Evolutionary conservation across 2,888 invertebrate species (phyloP), one percentile per base, ranked within the genome.

Genomic region (Eupithecia tripunctaria): DNA sequence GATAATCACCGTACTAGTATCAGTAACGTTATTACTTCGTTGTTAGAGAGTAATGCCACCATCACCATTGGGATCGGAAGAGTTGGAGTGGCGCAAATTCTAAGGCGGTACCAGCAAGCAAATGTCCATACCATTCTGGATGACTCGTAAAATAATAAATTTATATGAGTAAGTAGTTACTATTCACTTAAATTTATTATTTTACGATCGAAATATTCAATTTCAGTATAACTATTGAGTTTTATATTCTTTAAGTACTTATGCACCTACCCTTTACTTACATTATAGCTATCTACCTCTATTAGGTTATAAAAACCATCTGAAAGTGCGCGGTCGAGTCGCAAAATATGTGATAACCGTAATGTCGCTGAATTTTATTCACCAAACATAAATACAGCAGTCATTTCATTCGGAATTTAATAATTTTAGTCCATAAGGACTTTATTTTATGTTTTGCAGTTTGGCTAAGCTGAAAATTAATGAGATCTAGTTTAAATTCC

Each of bases 331-430:
- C 29, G 8, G 60, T 18, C 7, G 60, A 60, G 15, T 60, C 29
- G 18, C 29, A 29, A 29, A 29, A 29, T 29, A 60, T 18, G 60
- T 21, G 29, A 29, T 29, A 60, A 1, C 15, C 18, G 18, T 60
- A 60, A 60, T 29, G 60, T 29, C 6, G 18, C 8, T 29, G 60
- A 60, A 60, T 60, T 60, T 56, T 4, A 25, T 56, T 25, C 56
- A 56, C 12, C 29, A 18, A 18, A 27, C 60, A 60, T 60, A 60
- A 60, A 60, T 18, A 7, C 60, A 60, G 8, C 38, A 64, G 8
- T 21, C 25, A 64, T 64, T 64, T 64, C 38, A 38, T 38, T 64
- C 25, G 14, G 36, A 41, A 36, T 64, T 41, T 64, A 64, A 41
- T 64, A 21, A 36, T 64, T 47, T 64, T 64, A 41, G 36, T 36